Base-by-base conservation (phyloP, 2,797 vertebrate genomes). In the Lagorchestes hirsutus region DNA sequence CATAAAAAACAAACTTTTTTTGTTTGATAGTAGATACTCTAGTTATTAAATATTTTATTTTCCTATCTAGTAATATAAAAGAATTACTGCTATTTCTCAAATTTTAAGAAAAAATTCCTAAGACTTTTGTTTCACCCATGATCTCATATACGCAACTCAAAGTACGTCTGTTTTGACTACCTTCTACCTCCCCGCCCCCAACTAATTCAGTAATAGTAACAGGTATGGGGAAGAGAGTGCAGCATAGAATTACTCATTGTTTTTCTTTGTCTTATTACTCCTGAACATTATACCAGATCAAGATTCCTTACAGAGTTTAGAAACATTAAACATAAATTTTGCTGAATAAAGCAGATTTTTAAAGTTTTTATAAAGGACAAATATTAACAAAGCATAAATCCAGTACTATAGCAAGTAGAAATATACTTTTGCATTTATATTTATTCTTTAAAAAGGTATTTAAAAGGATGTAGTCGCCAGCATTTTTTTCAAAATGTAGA, bases 321-420 rank as follows among this genome's bases (percentile, higher is more conserved):
- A 96, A 97, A 97, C 16, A 59, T 11, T n/a, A 92, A 92, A 5
- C 93, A 24, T 95, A 90, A 0, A 46, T 92, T 46, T n/a, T 92
- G 28, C 91, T 94, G 50, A 93, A 56, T 96, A 97, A 97, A 93
- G 27, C 40, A 96, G 98, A 97, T 91, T 94, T 94, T 97, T 97
- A 97, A 92, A 14, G 90, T 97, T 92, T 94, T 95, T 92, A 92
- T 67, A 94, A 97, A 94, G 13, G 55, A 3, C 13, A 67, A 67
- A 67, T 34, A 67, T 93, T 50, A 59, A 96, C 93, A 92, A 97
- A 97, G 96, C 74, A 95, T 95, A 67, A 92, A 90, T 46, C 93
- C 1, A 56, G 92, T 95, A 97, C 29, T 97, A 92, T 29, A n/a
- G 94, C 91, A 92, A 95, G 50, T n/a, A 54, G 96, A 98, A 98